Conservation (phyloP, 23 tunicate species). For the Diplosoma virens region DNA sequence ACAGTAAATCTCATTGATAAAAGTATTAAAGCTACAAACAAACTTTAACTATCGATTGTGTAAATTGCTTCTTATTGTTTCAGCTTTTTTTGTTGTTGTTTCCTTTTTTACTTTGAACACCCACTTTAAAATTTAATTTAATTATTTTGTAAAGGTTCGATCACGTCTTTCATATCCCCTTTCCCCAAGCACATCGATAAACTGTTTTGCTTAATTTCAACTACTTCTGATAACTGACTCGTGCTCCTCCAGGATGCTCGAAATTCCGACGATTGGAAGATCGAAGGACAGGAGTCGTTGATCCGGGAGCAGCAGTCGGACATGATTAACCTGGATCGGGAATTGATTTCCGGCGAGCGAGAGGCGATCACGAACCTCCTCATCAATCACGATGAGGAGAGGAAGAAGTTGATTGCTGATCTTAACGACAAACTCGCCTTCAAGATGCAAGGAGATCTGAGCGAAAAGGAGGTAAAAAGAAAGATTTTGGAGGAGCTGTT, state of each 20-base stretch:
- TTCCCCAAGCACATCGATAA: background rate
- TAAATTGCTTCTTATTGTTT: too few species aligned
- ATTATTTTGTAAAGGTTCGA: too few species aligned
- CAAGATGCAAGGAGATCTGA: constrained; percentile 68
- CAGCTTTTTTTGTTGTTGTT: too few species aligned
- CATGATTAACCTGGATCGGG: constrained; percentile 43
- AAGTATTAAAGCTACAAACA: too few species aligned
- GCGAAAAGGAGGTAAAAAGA: constrained; percentile 60
- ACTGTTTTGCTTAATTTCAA: background rate
- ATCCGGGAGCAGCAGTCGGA: constrained; percentile 62
- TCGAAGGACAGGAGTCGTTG: constrained; percentile 59
- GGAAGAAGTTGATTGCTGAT: constrained; percentile 46
- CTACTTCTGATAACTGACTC: background rate
- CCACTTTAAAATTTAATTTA: too few species aligned
- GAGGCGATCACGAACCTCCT: constrained; percentile 52
- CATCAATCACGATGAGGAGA: constrained; percentile 53
- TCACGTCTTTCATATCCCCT: background rate
- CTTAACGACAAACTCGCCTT: constrained; percentile 59
- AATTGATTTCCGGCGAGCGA: constrained; percentile 60
- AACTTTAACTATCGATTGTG: too few species aligned
- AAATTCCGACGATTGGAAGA: constrained; percentile 63
- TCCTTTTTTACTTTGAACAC: too few species aligned
- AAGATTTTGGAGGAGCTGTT: too few species aligned
- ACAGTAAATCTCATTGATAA: too few species aligned
- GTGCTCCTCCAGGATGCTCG: constrained; percentile 2